These are phyloP conservation scores for Chionis minor DNA, from an alignment of 2,113 vertebrate species.

Conservation along the genomic window DNA sequence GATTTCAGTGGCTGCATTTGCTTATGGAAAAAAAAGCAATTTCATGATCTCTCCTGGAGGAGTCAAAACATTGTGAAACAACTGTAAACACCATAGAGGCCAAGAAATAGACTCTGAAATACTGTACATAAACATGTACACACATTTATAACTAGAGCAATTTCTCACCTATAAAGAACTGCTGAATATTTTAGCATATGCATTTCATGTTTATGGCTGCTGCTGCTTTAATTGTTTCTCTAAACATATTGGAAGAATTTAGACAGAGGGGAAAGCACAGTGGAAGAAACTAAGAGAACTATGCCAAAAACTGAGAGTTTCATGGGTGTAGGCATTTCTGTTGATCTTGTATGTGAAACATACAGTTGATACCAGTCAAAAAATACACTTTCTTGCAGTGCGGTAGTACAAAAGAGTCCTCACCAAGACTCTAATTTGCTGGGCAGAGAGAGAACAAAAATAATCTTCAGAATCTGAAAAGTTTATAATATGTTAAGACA, in stretches of 20 bases:
- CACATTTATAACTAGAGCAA: background rate
- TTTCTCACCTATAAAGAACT: background rate
- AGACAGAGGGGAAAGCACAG: background rate
- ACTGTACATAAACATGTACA: background rate
- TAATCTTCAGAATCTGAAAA: background rate
- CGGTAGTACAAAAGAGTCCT: background rate
- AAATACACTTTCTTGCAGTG: background rate
- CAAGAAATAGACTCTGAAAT: slow-evolving; percentile 25
- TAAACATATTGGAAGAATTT: background rate
- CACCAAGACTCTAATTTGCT: background rate
- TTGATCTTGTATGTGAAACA: background rate
- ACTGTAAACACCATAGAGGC: slow-evolving; percentile 24
- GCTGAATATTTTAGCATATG: background rate
- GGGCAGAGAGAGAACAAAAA: background rate
- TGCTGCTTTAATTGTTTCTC: background rate
- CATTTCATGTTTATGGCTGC: background rate
- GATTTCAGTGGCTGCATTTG: slow-evolving; percentile 33
- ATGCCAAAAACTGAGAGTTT: background rate
- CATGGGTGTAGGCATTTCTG: background rate
- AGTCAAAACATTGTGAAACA: slow-evolving; percentile 62
- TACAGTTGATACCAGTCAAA: background rate
- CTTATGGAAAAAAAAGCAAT: slow-evolving; percentile 2
- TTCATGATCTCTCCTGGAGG: background rate
- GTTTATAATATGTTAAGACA: background rate
- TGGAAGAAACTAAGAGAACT: background rate